A percentile compares a stretch with the other conserved stretches of the same genome.
Evolutionary conservation across 2,113 vertebrate genomes (phyloP).

Genomic region (Nycticryphes semicollaris): DNA sequence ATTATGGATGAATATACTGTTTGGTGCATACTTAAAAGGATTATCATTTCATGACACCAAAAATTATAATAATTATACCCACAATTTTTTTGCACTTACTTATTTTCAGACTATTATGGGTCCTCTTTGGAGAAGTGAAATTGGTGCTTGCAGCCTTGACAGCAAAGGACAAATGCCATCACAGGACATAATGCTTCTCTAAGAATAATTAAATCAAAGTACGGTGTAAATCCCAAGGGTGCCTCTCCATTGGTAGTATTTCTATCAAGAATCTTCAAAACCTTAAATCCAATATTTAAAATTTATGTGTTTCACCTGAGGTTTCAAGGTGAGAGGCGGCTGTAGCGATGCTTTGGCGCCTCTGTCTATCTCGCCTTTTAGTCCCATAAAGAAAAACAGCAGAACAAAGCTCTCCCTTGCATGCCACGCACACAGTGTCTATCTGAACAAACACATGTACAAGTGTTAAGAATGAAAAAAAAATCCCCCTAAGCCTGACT

Average conservation of each 20-base stretch:
- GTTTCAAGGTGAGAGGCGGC: conserved; percentile 58
- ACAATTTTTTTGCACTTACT: not conserved
- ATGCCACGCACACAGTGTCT: not conserved
- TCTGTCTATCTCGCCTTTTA: not conserved
- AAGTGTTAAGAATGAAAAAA: not conserved
- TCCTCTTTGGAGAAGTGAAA: not conserved
- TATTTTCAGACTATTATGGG: not conserved
- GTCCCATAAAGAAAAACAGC: not conserved
- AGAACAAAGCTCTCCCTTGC: not conserved
- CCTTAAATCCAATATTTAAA: conserved; percentile 38
- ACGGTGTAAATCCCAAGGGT: conserved; percentile 54
- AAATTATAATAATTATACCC: not conserved
- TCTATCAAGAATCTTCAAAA: conserved; percentile 55
- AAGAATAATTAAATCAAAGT: conserved; percentile 64
- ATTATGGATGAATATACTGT: not conserved
- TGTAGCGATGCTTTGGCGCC: not conserved
- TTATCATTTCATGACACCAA: not conserved
- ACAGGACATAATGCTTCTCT: conserved; percentile 38
- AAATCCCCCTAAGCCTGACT: not conserved
- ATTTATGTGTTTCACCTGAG: conserved; percentile 35
- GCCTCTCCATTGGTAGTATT: conserved; percentile 56
- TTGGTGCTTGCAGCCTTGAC: conserved; percentile 43
- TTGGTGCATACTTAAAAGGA: not conserved
- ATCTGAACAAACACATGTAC: not conserved
- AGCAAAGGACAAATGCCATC: conserved; percentile 68